phyloP scores from a whole-genome alignment of 2,888 invertebrate genomes.

The Fragum sueziense region DNA sequence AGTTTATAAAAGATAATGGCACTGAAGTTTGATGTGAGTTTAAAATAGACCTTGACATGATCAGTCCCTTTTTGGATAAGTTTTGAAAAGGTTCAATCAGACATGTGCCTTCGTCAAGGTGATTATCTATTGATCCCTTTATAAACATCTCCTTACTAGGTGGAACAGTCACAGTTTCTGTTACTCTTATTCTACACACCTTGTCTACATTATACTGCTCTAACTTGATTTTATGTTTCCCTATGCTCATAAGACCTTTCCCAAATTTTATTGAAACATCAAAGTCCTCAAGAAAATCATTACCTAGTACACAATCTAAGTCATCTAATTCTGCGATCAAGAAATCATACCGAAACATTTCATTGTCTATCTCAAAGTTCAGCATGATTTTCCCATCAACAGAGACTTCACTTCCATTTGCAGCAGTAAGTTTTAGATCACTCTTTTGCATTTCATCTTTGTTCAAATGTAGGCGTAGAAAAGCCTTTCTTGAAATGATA shows the following conservation, averaged over 20 bases:
- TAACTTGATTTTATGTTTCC: conserved; percentile 38
- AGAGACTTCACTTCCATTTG: conserved; percentile 30
- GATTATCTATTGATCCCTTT: neutral
- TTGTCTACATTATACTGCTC: neutral
- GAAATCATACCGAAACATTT: conserved; percentile 32
- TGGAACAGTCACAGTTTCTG: conserved; percentile 22
- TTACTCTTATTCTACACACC: conserved; percentile 12
- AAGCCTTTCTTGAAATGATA: neutral
- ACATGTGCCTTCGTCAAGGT: neutral
- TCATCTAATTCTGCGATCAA: conserved; percentile 52
- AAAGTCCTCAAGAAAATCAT: conserved; percentile 47
- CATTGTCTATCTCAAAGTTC: conserved; percentile 30
- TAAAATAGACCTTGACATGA: conserved; percentile 10
- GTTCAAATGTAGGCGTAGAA: neutral
- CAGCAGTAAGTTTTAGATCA: conserved; percentile 10
- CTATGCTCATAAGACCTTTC: conserved; percentile 25
- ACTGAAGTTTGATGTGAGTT: neutral
- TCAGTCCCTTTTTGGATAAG: neutral
- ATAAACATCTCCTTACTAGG: conserved; percentile 17
- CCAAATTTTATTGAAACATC: conserved; percentile 40
- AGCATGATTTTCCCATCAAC: conserved; percentile 28
- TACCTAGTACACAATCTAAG: conserved; percentile 41
- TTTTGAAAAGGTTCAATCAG: conserved; percentile 17
- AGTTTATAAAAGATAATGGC: conserved; percentile 1
- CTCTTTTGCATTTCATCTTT: neutral